A percentile compares a stretch with the other conserved stretches of the same genome.
Evolutionary conservation across 1,140 invertebrate species (phyloP).

Genomic region (Arion vulgaris): DNA sequence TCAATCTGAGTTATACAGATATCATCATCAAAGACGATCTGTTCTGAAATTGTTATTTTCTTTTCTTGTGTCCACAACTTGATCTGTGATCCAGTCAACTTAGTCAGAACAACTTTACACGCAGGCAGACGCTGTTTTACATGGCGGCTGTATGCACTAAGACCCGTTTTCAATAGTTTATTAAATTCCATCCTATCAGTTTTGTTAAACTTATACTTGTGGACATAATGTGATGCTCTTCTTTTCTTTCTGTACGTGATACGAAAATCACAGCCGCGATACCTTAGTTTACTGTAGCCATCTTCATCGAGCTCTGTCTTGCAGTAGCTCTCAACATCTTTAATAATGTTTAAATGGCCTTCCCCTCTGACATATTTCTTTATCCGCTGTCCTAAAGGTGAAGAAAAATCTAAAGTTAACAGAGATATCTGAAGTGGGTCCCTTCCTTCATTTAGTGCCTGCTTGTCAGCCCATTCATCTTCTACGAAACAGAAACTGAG

Average conservation of each 20-base stretch:
- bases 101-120: slow-evolving; percentile 50
- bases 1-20: slow-evolving; percentile 47
- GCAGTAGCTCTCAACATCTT: slow-evolving; percentile 52
- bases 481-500: slow-evolving; percentile 40
- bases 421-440: slow-evolving; percentile 46
- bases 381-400: slow-evolving; percentile 55
- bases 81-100: slow-evolving; percentile 50
- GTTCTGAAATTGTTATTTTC: slow-evolving; percentile 34
- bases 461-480: slow-evolving; percentile 49
- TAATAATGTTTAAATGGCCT: slow-evolving; percentile 44
- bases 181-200: slow-evolving; percentile 51
- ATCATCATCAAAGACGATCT: slow-evolving; percentile 46
- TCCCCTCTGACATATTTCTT: slow-evolving; percentile 59
- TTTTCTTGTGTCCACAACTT: slow-evolving; percentile 46
- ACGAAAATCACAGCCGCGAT: slow-evolving; percentile 47
- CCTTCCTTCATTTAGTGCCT: slow-evolving; percentile 34
- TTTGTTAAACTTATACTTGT: slow-evolving; percentile 57
- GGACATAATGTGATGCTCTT: slow-evolving; percentile 47
- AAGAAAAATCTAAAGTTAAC: slow-evolving; percentile 54
- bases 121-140: slow-evolving; percentile 43
- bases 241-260: slow-evolving; percentile 53
- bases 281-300: slow-evolving; percentile 53
- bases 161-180: slow-evolving; percentile 50
- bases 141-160: slow-evolving; percentile 48
- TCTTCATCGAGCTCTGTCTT: slow-evolving; percentile 49